Evolutionary conservation across 2,113 vertebrate species (phyloP).

Genomic region (Typhlomys cinereus): DNA sequence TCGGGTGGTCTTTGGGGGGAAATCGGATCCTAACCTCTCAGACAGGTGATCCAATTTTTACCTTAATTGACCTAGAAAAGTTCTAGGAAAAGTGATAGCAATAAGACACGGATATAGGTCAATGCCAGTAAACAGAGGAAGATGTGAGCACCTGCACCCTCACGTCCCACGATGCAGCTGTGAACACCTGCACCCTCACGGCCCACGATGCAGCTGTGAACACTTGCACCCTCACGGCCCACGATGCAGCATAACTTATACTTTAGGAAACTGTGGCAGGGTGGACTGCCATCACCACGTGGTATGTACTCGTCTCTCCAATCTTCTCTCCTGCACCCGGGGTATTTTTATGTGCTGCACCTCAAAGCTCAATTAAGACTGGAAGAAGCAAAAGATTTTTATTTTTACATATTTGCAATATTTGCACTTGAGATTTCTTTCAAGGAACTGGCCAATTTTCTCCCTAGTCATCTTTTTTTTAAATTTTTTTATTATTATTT

Average conservation of each 20-base stretch:
- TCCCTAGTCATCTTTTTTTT: neutral
- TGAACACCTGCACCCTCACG: fast-evolving
- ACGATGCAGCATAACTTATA: neutral
- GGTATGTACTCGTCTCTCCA: neutral
- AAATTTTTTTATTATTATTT: too few species aligned
- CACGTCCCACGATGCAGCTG: neutral
- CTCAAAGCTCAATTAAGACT: neutral
- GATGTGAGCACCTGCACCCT: fast-evolving
- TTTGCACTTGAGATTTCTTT: neutral
- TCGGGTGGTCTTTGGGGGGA: too few species aligned
- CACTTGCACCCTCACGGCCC: fast-evolving
- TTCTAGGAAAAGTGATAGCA: neutral
- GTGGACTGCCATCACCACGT: neutral
- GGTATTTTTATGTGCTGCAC: neutral
- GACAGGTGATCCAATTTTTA: neutral
- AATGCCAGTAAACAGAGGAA: neutral
- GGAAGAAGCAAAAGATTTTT: neutral
- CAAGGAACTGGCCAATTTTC: neutral
- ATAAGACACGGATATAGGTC: neutral
- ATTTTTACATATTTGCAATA: too few species aligned
- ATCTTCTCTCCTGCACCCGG: neutral
- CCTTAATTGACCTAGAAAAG: neutral
- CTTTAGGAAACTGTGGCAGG: too few species aligned
- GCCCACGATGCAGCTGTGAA: neutral
- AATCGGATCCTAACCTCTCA: too few species aligned